phyloP scores from a whole-genome alignment of 2,888 invertebrate genomes.

The Micropterix aruncella region DNA sequence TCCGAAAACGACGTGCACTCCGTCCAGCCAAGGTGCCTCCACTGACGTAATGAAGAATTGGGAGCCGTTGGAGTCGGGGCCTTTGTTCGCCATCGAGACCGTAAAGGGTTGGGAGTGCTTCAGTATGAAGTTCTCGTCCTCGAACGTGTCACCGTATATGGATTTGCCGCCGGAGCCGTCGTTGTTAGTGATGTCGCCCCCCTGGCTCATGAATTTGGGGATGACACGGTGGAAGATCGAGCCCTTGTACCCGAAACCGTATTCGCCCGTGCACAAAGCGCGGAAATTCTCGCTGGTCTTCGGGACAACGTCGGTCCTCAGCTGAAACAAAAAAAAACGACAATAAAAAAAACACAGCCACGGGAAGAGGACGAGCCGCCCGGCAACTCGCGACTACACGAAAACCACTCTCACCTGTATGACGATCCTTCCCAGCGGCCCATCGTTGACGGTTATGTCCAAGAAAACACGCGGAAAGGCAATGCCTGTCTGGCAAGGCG shows the following conservation, averaged over 20 bases:
- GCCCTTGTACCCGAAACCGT: slow-evolving; percentile 87
- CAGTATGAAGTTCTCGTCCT: slow-evolving; percentile 91
- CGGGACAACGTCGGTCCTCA: slow-evolving; percentile 81
- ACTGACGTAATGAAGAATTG: slow-evolving; percentile 90
- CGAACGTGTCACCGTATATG: slow-evolving; percentile 92
- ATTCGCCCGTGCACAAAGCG: slow-evolving; percentile 90
- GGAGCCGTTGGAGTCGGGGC: slow-evolving; percentile 83
- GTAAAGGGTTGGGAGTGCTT: slow-evolving; percentile 89
- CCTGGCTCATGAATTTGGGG: slow-evolving; percentile 97
- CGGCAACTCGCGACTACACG: too few relatives aligned
- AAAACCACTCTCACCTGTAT: too few relatives aligned
- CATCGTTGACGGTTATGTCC: too few relatives aligned
- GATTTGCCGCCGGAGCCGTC: slow-evolving; percentile 94
- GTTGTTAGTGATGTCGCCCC: slow-evolving; percentile 91
- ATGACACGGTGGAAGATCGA: slow-evolving; percentile 93
- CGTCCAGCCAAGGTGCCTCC: slow-evolving; percentile 81
- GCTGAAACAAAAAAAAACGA: slow-evolving; percentile 37
- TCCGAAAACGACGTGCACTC: slow-evolving; percentile 86
- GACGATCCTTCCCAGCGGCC: too few relatives aligned
- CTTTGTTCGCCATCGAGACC: slow-evolving; percentile 95
- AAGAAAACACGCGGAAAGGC: too few relatives aligned
- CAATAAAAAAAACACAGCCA: too few relatives aligned
- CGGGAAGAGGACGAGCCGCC: too few relatives aligned
- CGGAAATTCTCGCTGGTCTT: slow-evolving; percentile 96
- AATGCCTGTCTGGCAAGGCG: too few relatives aligned